Base-by-base conservation (phyloP, 2,888 invertebrate species). In the Hemicrepidius hirtus region DNA sequence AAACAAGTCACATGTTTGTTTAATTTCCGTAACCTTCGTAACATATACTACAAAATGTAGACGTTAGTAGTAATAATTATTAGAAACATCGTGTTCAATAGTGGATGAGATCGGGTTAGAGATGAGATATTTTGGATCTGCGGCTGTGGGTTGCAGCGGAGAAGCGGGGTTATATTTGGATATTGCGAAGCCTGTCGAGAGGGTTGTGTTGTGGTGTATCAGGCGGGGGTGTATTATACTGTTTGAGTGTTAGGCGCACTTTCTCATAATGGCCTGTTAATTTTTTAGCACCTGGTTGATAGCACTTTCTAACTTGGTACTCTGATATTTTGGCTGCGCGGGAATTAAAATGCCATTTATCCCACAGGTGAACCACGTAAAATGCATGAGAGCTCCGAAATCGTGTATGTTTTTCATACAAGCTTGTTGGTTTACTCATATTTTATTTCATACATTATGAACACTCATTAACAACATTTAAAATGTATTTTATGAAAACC, bases 261-360 rank as follows among this genome's bases (percentile, higher is more conserved):
- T 81, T 77, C 81, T 80, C 80, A 82, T 83, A 83, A 84, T 82
- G 83, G 83, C 78, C 79, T 79, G 83, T 84, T 83, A 84, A 84
- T 83, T 84, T 83, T 84, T 84, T 82, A 84, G 77, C 81, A 81
- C 79, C 81, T 80, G 80, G 80, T 79, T 80, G 80, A 81, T 79
- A 79, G 80, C 80, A 81, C 79, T 80, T 80, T 79, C 79, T 78
- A 80, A 81, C 79, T 80, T 79, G 80, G 77, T 73, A 68, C 75
- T 67, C 59, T 67, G 67, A 71, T 67, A 67, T 65, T 66, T 65
- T 65, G 59, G 59, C 71, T 65, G 49, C 35, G 46, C 50, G 55
- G 24, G 62, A 69, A 69, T 69, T 69, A 69, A 69, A 69, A 69
- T 69, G 69, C 63, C 63, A 63, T 69, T 55, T 69, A 24, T 63